These are phyloP conservation scores for Choreutis nemorana DNA, from an alignment of 2,888 invertebrate species.

Conservation along the genomic window DNA sequence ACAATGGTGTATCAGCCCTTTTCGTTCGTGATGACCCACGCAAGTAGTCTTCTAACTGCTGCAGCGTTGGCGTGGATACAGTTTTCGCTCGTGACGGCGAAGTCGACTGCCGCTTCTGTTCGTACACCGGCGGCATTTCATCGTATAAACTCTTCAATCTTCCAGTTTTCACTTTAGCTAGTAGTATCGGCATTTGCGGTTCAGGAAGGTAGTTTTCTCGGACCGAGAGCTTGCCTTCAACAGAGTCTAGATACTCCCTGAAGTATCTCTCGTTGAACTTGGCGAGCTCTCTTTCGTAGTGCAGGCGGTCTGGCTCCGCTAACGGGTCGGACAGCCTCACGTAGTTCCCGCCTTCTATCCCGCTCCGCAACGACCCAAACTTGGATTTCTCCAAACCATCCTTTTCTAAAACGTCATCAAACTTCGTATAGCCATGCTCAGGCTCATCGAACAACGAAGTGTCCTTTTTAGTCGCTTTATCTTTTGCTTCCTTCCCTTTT, in stretches of 20 bases:
- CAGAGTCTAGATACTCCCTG: constrained; percentile 42
- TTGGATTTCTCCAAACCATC: constrained; percentile 44
- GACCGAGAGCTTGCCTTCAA: constrained; percentile 38
- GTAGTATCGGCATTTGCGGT: constrained; percentile 55
- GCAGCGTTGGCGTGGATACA: constrained; percentile 48
- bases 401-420: constrained; percentile 28
- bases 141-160: constrained; percentile 41
- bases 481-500: constrained; percentile 23
- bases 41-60: constrained; percentile 57
- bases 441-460: constrained; percentile 27
- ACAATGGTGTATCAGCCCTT: constrained; percentile 45
- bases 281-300: constrained; percentile 51
- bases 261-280: constrained; percentile 56
- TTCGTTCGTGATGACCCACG: constrained; percentile 35
- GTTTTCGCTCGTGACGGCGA: constrained; percentile 46
- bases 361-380: constrained; percentile 52
- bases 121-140: constrained; percentile 41
- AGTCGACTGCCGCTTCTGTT: constrained; percentile 32
- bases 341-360: constrained; percentile 45
- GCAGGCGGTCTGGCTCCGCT: constrained; percentile 36
- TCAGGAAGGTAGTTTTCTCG: constrained; percentile 55
- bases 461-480: constrained; percentile 26
- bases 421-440: constrained; percentile 30
- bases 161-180: constrained; percentile 51
- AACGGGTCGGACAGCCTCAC: constrained; percentile 47